Base-by-base conservation (phyloP, 2,113 vertebrate species). In the Megaceryle torquata region DNA sequence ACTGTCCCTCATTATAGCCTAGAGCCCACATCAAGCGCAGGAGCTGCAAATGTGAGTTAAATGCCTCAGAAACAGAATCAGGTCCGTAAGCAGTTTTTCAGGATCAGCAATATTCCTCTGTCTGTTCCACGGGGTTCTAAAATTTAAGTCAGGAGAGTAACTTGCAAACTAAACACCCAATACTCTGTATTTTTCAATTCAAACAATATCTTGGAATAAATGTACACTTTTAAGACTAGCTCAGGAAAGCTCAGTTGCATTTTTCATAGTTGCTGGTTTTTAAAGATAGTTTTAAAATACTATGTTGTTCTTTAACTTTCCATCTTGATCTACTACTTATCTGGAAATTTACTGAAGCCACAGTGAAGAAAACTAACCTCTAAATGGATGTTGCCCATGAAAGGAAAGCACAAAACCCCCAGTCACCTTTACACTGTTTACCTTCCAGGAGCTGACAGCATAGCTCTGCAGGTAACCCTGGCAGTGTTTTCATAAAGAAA, bases 21-120 rank as follows among this genome's bases (percentile, higher is more conserved):
- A 20, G 26, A 86, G 48, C 60, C 57, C 26, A 75, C 2, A 2
- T 19, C 11, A 22, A n/a, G 31, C 39, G 43, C 21, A 53, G 51
- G 13, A 88, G 56, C n/a, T 65, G 56, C 50, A 64, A 70, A 53
- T 0, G 0, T 5, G 21, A 67, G 46, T 43, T 37, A 69, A 92
- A 72, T 4, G 15, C 50, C 56, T 44, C 33, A 71, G 48, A 70
- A 71, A 67, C 5, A 9, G 54, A 31, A n/a, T 43, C 29, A 1
- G 2, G 29, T 43, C 39, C 3, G 0, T 7, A 54, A 25, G 53
- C 25, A 48, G 33, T 60, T 1, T 0, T 24, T 77, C 54, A 54
- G 37, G 35, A 79, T 29, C 37, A 89, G 41, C 15, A 57, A 15
- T 6, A 13, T 10, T 20, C 9, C n/a, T 61, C 24, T 12, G 24